Base-by-base conservation (phyloP, 2,888 invertebrate species). In the Athalia circularis region DNA sequence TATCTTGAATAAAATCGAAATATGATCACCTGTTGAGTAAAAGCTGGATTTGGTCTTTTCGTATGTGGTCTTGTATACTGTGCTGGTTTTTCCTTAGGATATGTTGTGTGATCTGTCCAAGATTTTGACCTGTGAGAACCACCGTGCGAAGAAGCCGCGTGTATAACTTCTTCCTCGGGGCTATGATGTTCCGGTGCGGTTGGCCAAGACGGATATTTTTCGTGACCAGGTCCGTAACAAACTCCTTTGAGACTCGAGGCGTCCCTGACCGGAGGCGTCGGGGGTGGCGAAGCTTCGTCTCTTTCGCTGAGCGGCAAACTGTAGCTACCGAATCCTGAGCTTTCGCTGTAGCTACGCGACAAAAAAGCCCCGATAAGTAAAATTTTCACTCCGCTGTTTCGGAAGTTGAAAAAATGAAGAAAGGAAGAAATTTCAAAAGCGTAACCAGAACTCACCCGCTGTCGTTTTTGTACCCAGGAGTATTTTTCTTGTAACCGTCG, bases 181-280 rank as follows among this genome's bases (percentile, higher is more conserved):
- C 92, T 91, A 80, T 93, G 92, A 80, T 92, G 92, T 50, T 93
- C 92, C 50, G 93, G 92, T 59, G 93, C 93, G 82, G 94, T 94
- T 13, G 95, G 95, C 95, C 95, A 95, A 80, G 94, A 94, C 2
- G 95, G 95, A 87, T 93, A 95, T 87, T 95, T 95, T 89, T 95
- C 95, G 91, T 95, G 95, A 80, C 94, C 94, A 79, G 94, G 93
- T 65, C 94, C 94, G 90, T 94, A 94, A 84, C 93, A 93, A 85
- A 94, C 92, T 83, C 93, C 92, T 88, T 93, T 94, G 87, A 94
- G 92, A 86, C 93, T 94, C 80, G 94, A 93, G 48, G 94, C 92
- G 89, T 94, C 94, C 83, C 94, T 91, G 68, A 94, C 93, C 64
- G 94, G 94, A 52, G 94, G 93, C 80, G 92, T 92, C 62, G 92